Conservation (phyloP, 2,888 invertebrate genomes). For the Rhodophaea formosa region DNA sequence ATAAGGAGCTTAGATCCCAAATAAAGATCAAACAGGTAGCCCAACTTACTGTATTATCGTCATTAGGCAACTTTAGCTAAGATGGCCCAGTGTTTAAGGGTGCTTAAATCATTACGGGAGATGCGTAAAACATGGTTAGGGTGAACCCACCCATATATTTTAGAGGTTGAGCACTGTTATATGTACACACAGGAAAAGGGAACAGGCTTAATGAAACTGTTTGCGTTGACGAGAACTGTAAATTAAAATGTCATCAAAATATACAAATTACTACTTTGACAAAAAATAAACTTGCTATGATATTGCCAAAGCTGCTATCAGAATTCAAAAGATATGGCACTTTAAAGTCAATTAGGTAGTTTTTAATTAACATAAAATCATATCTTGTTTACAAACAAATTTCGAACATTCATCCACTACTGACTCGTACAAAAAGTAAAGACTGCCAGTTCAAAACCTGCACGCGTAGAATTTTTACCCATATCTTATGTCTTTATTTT, state of each 20-base stretch:
- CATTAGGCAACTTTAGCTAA: neutral
- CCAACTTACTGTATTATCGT: neutral
- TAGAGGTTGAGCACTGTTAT: neutral
- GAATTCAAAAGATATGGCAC: no score
- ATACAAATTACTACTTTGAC: no score
- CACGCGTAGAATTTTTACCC: no score
- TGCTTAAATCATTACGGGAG: slow-evolving; percentile 4
- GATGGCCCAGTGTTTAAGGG: slow-evolving; percentile 9
- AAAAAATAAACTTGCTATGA: no score
- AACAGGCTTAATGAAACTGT: neutral
- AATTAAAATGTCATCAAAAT: neutral
- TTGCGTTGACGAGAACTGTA: neutral
- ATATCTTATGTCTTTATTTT: no score
- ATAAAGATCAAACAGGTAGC: neutral
- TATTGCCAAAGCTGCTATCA: no score
- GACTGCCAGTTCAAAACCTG: no score
- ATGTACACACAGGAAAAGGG: neutral
- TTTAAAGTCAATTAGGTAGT: no score
- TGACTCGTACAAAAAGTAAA: no score
- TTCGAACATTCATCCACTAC: no score
- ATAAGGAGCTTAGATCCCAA: neutral
- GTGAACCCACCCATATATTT: neutral
- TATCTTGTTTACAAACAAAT: no score
- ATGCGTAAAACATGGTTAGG: neutral
- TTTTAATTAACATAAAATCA: no score